Evolutionary conservation across 2,888 invertebrate species (phyloP).

Genomic region (Allolobophora icterica): DNA sequence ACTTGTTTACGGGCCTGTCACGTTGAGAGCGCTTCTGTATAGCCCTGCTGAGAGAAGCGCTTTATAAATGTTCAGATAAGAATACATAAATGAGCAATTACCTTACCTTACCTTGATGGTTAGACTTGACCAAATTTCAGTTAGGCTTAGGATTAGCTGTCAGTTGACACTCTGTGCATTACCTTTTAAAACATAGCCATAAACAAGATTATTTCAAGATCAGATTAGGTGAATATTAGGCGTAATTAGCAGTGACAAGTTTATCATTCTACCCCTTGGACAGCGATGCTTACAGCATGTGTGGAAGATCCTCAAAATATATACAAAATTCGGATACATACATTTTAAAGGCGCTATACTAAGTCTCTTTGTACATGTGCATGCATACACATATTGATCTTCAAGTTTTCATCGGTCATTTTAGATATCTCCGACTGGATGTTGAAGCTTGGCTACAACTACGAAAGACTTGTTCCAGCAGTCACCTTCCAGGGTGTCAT

Average conservation of each 20-base stretch:
- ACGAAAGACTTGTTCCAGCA: conserved; percentile 81
- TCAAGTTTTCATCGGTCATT: not conserved
- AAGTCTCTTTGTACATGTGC: too few species aligned
- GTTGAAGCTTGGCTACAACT: conserved; percentile 81
- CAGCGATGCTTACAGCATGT: too few species aligned
- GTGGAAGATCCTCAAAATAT: too few species aligned
- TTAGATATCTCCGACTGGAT: conserved; percentile 74
- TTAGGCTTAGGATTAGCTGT: not conserved
- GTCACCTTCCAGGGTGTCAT: not conserved
- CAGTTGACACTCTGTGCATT: not conserved
- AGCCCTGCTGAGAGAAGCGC: too few species aligned
- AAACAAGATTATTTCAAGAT: not conserved
- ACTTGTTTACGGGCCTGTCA: too few species aligned
- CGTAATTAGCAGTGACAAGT: not conserved
- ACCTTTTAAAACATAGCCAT: not conserved
- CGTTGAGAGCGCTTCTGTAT: too few species aligned
- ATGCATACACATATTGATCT: too few species aligned
- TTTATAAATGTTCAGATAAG: too few species aligned
- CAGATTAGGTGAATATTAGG: not conserved
- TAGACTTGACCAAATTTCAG: not conserved
- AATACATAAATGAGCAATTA: too few species aligned
- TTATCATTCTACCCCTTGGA: not conserved
- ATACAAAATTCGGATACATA: too few species aligned
- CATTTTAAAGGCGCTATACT: too few species aligned
- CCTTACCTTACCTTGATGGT: not conserved